phyloP scores from a whole-genome alignment of 1,140 invertebrate species.

The Zaprionus inermis region DNA sequence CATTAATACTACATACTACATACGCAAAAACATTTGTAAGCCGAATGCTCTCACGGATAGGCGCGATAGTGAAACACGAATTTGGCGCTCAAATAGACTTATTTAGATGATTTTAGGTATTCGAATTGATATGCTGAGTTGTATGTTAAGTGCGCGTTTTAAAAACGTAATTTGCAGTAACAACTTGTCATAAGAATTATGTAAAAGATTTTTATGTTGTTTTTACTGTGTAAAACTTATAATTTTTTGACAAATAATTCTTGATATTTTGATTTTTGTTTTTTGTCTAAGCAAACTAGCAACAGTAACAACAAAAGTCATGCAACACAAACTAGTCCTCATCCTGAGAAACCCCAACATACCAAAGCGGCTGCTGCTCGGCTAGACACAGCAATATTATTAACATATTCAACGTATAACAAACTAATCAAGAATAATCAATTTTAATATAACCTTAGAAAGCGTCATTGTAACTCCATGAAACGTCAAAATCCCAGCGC shows the following conservation, averaged over 20 bases:
- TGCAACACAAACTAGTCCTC: slow-evolving; percentile 75
- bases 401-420: slow-evolving; percentile 71
- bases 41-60: slow-evolving; percentile 27
- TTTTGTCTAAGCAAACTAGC: slow-evolving; percentile 76
- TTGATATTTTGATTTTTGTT: slow-evolving; percentile 37
- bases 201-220: slow-evolving; percentile 37
- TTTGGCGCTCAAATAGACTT: slow-evolving; percentile 83
- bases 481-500: slow-evolving; percentile 45
- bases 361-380: slow-evolving; percentile 73
- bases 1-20: slow-evolving; percentile 11
- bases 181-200: slow-evolving; percentile 67
- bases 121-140: slow-evolving; percentile 64
- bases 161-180: slow-evolving; percentile 61
- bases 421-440: slow-evolving; percentile 74
- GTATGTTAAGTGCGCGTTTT: slow-evolving; percentile 61
- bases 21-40: background rate
- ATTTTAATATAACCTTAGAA: slow-evolving; percentile 73
- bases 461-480: slow-evolving; percentile 64
- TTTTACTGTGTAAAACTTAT: slow-evolving; percentile 65
- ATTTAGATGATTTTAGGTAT: slow-evolving; percentile 77
- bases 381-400: slow-evolving; percentile 68
- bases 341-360: slow-evolving; percentile 46
- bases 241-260: slow-evolving; percentile 23
- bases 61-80: slow-evolving; percentile 66
- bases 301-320: slow-evolving; percentile 69